Base-by-base conservation (phyloP, 1,140 invertebrate species). In the Drosophila azteca region DNA sequence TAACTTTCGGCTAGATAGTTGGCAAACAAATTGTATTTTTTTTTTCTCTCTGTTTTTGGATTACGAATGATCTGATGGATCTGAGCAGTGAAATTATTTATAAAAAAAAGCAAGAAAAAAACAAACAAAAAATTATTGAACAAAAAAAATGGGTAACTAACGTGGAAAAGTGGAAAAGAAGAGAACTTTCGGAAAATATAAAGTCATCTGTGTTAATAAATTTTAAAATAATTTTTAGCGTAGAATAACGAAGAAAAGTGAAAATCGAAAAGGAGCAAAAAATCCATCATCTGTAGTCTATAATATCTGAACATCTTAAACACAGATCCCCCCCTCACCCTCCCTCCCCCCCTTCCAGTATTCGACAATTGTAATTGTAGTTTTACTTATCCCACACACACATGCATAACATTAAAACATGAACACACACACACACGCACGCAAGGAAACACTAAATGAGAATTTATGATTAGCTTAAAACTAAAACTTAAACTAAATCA, bases 131-230 rank as follows among this genome's bases (percentile, higher is more conserved):
- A 74, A 72, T 48, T 44, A 26, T 61, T 58, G 45, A 70, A 53
- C 24, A 66, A 62, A 51, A 22, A 66, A 79, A 79, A 73, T 67
- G 65, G 55, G 77, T 68, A 77, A 79, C 48, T 70, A 51, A 57
- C 59, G 55, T 39, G 71, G 35, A 77, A 44, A 68, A 53, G 41
- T 59, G 63, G 55, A 79, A 71, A 75, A 60, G 39, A 44, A 26
- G 65, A 66, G 54, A 81, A 73, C 70, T 71, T 88, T 88, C 75
- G 84, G 79, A 83, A 79, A 83, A 85, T 82, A 90, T 87, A 91
- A 91, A 91, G 90, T 91, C 90, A 91, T 91, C 90, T 91, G 90
- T 91, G 90, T 91, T 91, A 91, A 88, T 91, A 91, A 88, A 90
- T 88, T 89, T 89, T 80, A 89, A 88, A 77, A 84, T 89, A 85